phyloP scores from a whole-genome alignment of 2,888 invertebrate species.

The Drosophila barbarae region DNA sequence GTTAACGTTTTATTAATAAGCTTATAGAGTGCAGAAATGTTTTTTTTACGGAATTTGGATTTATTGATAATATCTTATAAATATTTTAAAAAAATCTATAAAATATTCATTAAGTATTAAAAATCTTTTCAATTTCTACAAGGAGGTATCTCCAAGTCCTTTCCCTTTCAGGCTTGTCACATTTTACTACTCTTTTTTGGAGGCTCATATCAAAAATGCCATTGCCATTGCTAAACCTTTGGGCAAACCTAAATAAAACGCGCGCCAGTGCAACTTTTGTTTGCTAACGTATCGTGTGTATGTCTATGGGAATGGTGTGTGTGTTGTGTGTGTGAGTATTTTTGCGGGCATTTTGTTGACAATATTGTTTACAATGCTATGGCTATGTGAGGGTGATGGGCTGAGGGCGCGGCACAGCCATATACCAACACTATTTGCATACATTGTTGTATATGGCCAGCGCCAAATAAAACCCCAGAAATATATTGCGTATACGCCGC shows the following conservation, averaged over 20 bases:
- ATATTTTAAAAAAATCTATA: no score
- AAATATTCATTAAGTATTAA: not conserved
- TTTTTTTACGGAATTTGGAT: no score
- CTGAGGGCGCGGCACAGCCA: not conserved
- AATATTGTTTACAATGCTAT: conserved; percentile 43
- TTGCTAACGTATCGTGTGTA: conserved; percentile 21
- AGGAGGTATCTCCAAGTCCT: conserved; percentile 1
- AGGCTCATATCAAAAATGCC: conserved; percentile 54
- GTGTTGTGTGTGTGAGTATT: not conserved
- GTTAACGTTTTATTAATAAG: not conserved
- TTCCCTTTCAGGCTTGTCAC: not conserved
- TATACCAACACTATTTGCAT: conserved; percentile 51
- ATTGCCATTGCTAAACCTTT: conserved; percentile 58
- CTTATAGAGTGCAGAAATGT: not conserved
- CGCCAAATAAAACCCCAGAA: conserved; percentile 37
- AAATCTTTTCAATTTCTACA: rapidly evolving
- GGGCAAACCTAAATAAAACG: conserved; percentile 61
- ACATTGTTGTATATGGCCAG: conserved; percentile 35
- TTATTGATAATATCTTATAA: not conserved
- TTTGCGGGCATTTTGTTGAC: conserved; percentile 46
- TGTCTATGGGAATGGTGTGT: conserved; percentile 12
- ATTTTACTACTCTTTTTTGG: conserved; percentile 46
- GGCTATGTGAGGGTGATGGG: not conserved
- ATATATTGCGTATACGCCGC: conserved; percentile 45
- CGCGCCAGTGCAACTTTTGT: conserved; percentile 34